Evolutionary conservation across 1,140 invertebrate species (phyloP), one percentile per base, ranked within the genome.

Genomic region (Limonius californicus): DNA sequence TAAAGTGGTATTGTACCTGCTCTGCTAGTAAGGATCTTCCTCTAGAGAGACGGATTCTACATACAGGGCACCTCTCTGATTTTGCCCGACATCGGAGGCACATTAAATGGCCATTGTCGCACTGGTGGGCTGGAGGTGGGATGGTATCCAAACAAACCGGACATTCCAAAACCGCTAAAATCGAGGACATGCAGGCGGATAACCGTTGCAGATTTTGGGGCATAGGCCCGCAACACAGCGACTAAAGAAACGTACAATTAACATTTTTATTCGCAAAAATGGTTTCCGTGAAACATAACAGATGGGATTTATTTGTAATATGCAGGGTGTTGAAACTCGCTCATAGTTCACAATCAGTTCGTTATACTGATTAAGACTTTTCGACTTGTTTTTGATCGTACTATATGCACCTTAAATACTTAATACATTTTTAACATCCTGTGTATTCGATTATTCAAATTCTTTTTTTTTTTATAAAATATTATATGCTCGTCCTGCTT

Each of bases 71-170:
- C 45, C 77, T 79, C 55, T 81, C 76, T 1, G 83, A 80, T 62
- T 82, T 83, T 4, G 80, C 71, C 53, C 85, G 79, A 67, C 86
- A 87, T 35, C 79, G 74, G 3, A 82, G 78, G 66, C 86, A 88
- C 2, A 87, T 75, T 14, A 87, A 76, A 62, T 87, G 86, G 7
- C 85, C 86, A 61, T 87, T 85, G 35, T 85, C 83, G 65, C 87
- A 88, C 70, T 87, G 85, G 43, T 82, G 81, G 0, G 83, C 82
- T 1, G 86, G 86, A 1, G 85, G 82, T 18, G 77, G 63, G 20
- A 85, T 83, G 32, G 82, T 86, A 62, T 85, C 82, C 27, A 84
- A 71, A 68, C 83, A 84, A 35, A 79, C 81, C 4, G 86, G 86
- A 68, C 87, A 88, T 70, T 88, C 86, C 30, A 87, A 74, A 42